Base-by-base conservation (phyloP, 53 echinoderm and acorn worm genomes). In the Actinopyga echinites region DNA sequence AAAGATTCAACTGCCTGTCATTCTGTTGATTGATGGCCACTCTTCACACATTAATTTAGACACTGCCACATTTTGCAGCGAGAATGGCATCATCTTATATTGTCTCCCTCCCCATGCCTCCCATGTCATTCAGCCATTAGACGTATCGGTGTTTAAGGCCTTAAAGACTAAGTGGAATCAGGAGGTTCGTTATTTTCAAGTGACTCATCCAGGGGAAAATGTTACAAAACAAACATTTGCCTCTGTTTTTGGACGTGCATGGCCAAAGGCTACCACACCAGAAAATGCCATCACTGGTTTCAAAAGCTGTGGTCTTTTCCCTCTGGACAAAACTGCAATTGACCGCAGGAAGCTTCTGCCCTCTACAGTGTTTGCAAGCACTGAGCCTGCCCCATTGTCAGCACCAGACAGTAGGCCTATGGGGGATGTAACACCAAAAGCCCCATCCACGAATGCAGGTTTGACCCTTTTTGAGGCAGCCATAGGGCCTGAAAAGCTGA, bases 41-140 rank as follows among this genome's bases (percentile, higher is more conserved):
- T 9, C 62, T 6, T 29, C 61, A 21, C 81, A 81, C 19, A 58
- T 81, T 45, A 81, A 81, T 37, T 22, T 81, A 34, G 40, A 81
- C 9, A 81, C 83, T 11, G 45, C 83, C 23, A 65, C 38, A 28
- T 42, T 83, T 25, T 83, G 83, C 31, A 23, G 30, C 9, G 45
- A 65, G 31, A 40, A 66, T 20, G 34, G 74, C 17, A 84, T 84
- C 9, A 73, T 84, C 5, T 33, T 84, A 1, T 84, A 84, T 73
- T 82, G 89, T 62, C 82, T 89, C 31, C 89, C 80, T 4, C 68
- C 85, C 12, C 85, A 89, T 80, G 30, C 85, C 32, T 82, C 89
- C 19, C 89, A 85, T 66, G 45, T 88, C 4, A 21, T 83, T 7
- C 82, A 88, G 38, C 88, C 85, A 37, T 57, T 60, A 21, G 89